Conservation (phyloP, 2,113 vertebrate genomes). For the Cephalopholis sonnerati region DNA sequence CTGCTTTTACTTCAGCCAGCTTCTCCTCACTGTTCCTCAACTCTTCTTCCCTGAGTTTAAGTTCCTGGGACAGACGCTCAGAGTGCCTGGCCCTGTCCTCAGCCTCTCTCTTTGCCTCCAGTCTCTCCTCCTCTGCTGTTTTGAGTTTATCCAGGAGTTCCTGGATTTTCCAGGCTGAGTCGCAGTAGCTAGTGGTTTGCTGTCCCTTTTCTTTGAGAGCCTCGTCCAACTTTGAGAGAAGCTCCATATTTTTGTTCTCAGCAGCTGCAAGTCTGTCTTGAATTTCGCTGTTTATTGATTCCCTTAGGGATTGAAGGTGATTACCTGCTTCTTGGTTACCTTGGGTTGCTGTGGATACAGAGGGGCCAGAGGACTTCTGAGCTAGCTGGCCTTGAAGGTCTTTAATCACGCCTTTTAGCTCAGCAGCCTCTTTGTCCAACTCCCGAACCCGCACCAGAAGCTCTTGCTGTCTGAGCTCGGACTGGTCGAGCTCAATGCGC, state of each 20-base stretch:
- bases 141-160: slow-evolving; percentile 86
- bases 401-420: slow-evolving; percentile 80
- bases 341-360: slow-evolving; percentile 43
- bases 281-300: slow-evolving; percentile 70
- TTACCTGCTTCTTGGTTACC: slow-evolving; percentile 73
- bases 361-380: slow-evolving; percentile 66
- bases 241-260: slow-evolving; percentile 84
- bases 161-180: slow-evolving; percentile 81
- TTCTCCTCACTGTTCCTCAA: slow-evolving; percentile 80
- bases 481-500: slow-evolving; percentile 91
- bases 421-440: slow-evolving; percentile 79
- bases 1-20: slow-evolving; percentile 64
- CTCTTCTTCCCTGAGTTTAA: slow-evolving; percentile 84
- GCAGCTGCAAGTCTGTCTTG: slow-evolving; percentile 74
- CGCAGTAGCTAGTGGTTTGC: slow-evolving; percentile 75
- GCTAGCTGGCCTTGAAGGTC: slow-evolving; percentile 85
- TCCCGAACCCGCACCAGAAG: slow-evolving; percentile 81
- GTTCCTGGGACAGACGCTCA: slow-evolving; percentile 81
- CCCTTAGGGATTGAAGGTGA: slow-evolving; percentile 72
- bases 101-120: slow-evolving; percentile 76
- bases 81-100: slow-evolving; percentile 75
- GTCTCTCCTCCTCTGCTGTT: slow-evolving; percentile 79
- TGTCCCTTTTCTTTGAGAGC: slow-evolving; percentile 79
- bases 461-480: slow-evolving; percentile 89
- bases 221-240: slow-evolving; percentile 77